phyloP scores from a whole-genome alignment of 2,888 invertebrate species.

The Orthosia gothica region DNA sequence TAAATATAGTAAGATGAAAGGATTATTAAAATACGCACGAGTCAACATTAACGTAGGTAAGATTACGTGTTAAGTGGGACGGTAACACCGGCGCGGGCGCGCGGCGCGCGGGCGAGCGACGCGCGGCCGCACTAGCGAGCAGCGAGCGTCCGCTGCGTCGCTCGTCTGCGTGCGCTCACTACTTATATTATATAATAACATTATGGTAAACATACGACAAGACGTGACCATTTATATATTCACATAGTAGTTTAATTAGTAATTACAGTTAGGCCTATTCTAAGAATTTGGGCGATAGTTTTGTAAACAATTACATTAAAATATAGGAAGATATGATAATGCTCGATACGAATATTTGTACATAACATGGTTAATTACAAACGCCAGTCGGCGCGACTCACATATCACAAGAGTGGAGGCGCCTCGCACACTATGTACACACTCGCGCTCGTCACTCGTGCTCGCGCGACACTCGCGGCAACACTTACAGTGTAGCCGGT shows the following conservation, averaged over 20 bases:
- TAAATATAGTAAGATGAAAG: conserved; percentile 58
- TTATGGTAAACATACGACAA: conserved; percentile 56
- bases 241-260: conserved; percentile 50
- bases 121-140: neutral
- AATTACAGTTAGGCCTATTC: conserved; percentile 67
- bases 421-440: conserved; percentile 19
- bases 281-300: conserved; percentile 68
- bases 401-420: conserved; percentile 39
- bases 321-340: conserved; percentile 72
- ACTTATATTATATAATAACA: conserved; percentile 32
- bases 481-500: conserved; percentile 70
- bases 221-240: conserved; percentile 51
- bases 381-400: conserved; percentile 29
- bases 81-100: conserved; percentile 70
- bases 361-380: conserved; percentile 50
- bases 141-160: neutral
- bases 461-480: conserved; percentile 44
- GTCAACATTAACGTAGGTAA: conserved; percentile 72
- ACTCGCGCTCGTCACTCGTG: neutral
- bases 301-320: conserved; percentile 68
- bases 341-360: conserved; percentile 59
- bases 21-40: conserved; percentile 73
- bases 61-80: conserved; percentile 69
- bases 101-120: conserved; percentile 43
- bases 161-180: conserved; percentile 42